These are phyloP conservation scores for Kryptolebias ocellatus DNA, from an alignment of 2,797 vertebrate genomes.

Conservation along the genomic window DNA sequence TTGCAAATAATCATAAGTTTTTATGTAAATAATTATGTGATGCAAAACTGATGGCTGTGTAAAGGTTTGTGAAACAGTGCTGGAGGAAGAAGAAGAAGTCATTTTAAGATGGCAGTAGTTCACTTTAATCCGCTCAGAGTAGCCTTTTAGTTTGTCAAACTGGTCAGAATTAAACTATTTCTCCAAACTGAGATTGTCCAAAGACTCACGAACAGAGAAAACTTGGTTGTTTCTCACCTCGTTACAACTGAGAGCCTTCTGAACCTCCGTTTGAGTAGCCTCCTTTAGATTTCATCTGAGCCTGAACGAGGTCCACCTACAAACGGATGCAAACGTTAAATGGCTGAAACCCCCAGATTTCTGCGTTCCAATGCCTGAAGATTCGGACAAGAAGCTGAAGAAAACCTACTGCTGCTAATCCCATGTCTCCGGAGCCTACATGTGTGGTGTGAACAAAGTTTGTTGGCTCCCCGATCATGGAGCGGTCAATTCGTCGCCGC, in stretches of 20 bases:
- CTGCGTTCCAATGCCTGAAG: background rate
- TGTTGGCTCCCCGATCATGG: conserved; percentile 90
- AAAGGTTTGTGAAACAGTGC: too few relatives aligned
- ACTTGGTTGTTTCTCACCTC: conserved; percentile 52
- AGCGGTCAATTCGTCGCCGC: conserved; percentile 85
- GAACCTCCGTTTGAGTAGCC: conserved; percentile 77
- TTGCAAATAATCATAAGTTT: too few relatives aligned
- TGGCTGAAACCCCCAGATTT: background rate
- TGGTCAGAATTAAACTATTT: too few relatives aligned
- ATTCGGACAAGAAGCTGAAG: background rate
- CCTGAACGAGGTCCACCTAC: conserved; percentile 86
- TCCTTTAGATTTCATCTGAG: conserved; percentile 92
- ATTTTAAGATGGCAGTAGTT: too few relatives aligned
- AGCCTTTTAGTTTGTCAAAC: too few relatives aligned
- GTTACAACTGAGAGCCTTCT: conserved; percentile 80
- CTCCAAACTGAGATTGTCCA: too few relatives aligned
- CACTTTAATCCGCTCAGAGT: too few relatives aligned
- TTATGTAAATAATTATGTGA: too few relatives aligned
- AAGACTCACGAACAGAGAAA: too few relatives aligned
- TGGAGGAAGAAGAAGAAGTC: too few relatives aligned
- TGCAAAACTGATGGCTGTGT: too few relatives aligned
- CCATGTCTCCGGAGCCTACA: conserved; percentile 86
- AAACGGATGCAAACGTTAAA: conserved; percentile 27
- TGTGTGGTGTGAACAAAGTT: conserved; percentile 91
- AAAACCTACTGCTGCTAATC: conserved; percentile 73